Conservation (phyloP, 2,113 vertebrate species). For the Tenebrosternarchus preto region DNA sequence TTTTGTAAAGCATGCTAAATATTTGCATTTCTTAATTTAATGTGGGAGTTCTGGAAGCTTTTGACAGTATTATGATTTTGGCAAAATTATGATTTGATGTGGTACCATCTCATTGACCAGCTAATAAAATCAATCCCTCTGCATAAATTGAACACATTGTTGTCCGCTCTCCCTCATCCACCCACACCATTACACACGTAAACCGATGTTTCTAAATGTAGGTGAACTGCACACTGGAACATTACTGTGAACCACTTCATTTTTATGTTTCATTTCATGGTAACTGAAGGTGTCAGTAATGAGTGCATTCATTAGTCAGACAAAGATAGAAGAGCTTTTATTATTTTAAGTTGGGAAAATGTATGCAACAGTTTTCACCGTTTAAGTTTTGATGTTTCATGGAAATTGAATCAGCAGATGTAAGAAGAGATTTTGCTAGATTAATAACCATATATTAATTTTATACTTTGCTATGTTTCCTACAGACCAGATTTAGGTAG, state of each 20-base stretch:
- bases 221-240: no score
- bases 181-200: no score
- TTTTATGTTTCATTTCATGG: no score
- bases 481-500: neutral
- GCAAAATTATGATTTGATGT: neutral
- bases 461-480: neutral
- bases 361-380: neutral
- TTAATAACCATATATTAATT: neutral
- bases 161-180: no score
- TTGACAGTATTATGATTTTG: neutral
- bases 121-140: neutral
- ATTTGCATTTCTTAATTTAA: slow-evolving; percentile 35
- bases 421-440: neutral
- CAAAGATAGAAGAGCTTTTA: neutral
- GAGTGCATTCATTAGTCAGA: no score
- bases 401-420: no score
- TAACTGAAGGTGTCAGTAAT: no score
- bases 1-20: slow-evolving; percentile 12
- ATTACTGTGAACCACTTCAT: no score
- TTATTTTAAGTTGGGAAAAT: neutral
- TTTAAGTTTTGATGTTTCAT: neutral
- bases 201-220: no score
- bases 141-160: no score
- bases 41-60: slow-evolving; percentile 1
- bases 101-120: neutral